Conservation (phyloP, 2,113 vertebrate species). For the Lamprotornis superbus region DNA sequence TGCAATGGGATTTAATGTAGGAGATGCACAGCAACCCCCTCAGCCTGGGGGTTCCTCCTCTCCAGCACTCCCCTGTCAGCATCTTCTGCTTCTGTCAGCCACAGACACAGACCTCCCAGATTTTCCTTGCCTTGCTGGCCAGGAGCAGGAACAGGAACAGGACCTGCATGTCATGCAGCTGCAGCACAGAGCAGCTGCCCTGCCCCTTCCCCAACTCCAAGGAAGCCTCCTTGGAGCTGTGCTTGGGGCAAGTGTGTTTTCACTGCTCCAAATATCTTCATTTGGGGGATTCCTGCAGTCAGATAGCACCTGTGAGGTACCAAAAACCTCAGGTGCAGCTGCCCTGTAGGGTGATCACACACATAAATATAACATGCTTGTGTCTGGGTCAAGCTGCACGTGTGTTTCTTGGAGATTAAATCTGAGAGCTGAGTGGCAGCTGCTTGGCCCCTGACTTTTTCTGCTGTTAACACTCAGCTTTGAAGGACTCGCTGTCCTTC, state of each 20-base stretch:
- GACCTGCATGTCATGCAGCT: rapidly evolving
- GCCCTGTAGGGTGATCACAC: rapidly evolving
- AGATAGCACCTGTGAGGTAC: neutral
- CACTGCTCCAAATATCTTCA: neutral
- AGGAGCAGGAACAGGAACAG: neutral
- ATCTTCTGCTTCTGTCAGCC: neutral
- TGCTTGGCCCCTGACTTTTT: neutral
- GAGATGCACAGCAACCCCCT: neutral
- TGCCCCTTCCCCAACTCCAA: rapidly evolving
- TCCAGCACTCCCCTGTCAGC: rapidly evolving
- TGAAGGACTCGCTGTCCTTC: neutral
- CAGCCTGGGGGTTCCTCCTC: neutral
- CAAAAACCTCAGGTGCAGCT: neutral
- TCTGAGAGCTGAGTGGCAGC: neutral
- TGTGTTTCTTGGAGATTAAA: neutral
- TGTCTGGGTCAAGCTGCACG: rapidly evolving
- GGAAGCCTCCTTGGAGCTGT: neutral
- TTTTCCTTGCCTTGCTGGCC: neutral
- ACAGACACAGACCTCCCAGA: neutral
- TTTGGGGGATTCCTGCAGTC: neutral
- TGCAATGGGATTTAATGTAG: neutral
- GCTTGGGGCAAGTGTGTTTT: rapidly evolving
- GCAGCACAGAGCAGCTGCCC: neutral
- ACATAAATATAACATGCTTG: neutral
- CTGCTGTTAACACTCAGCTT: neutral